These are phyloP conservation scores for Camptogramma bilineatum DNA, from an alignment of 2,888 invertebrate species.

Conservation along the genomic window DNA sequence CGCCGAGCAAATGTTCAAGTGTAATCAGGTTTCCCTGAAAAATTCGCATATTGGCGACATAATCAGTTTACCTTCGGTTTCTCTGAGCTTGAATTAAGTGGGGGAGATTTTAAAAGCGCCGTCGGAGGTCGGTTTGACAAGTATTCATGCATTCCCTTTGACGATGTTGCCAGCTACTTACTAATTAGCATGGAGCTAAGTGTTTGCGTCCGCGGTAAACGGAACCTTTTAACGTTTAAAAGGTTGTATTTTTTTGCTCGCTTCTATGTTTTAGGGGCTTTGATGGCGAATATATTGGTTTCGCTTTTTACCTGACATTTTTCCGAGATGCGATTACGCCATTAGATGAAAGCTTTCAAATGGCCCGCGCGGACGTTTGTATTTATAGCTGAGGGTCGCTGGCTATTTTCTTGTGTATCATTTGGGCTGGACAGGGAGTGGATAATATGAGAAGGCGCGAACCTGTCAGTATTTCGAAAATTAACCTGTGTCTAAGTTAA, in stretches of 20 bases:
- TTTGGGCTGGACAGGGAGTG: not conserved
- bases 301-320: constrained; percentile 73
- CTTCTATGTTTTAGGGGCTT: constrained; percentile 77
- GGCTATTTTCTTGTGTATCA: constrained; percentile 12
- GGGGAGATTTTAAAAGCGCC: constrained; percentile 82
- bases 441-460: not conserved
- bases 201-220: constrained; percentile 85
- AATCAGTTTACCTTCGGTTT: constrained; percentile 82
- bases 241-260: constrained; percentile 73
- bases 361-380: constrained; percentile 41
- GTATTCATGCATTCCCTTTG: constrained; percentile 86
- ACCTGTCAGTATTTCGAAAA: not conserved
- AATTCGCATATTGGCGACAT: constrained; percentile 77
- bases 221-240: constrained; percentile 84
- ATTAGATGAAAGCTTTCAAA: constrained; percentile 58
- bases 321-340: constrained; percentile 69
- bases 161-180: constrained; percentile 82
- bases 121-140: constrained; percentile 74
- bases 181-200: constrained; percentile 84
- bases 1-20: constrained; percentile 51
- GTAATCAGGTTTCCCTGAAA: constrained; percentile 64
- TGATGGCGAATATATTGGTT: constrained; percentile 77
- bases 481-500: too few species aligned
- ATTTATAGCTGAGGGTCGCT: constrained; percentile 37
- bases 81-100: constrained; percentile 77